Evolutionary conservation across 2,113 vertebrate species (phyloP), one percentile per base, ranked within the genome.

Genomic region (Paramisgurnus dabryanus): DNA sequence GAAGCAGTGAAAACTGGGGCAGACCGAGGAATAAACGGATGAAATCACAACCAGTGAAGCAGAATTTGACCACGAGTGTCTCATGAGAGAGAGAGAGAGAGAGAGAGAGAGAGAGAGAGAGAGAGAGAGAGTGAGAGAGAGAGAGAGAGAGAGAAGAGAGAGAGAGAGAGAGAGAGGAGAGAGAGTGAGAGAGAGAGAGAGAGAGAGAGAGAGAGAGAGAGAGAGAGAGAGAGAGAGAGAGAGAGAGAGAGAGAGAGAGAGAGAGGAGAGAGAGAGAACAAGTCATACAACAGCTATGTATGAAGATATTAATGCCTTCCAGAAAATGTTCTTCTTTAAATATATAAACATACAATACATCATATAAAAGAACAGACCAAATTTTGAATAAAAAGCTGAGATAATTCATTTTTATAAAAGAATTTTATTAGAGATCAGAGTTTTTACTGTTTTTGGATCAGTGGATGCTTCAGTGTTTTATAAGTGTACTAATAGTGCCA

Each of bases 1-100:
- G 67, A 69, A 60, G 77, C 57, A 40, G 66, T 45, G 2, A 7
- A 70, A 79, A 63, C 22, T 79, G 69, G 69, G 50, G 69, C 69
- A 72, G 40, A 72, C 22, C 22, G 13, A 43, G 34, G 22, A 64
- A 18, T 49, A 6, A 76, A 63, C 27, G 11, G 15, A 6, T 17
- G 40, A 64, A 55, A 72, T 60, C 55, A 53, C 15, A 66, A 15
- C 17, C 68, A 53, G 34, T 53, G 69, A 72, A 72, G 69, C 69
- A 57, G 53, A 72, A 72, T 18, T 57, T 57, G 50, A 72, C 69
- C 69, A 72, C 34, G 57, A 12, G 3, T n/a, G 17, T 58, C 69
- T 57, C 69, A 40, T 72, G 61, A 43, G 64, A 41, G 60, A 66
- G 9, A 27, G 49, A 58, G 55, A 11, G 12, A 47, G 15, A 9